Conservation (phyloP, 2,113 vertebrate species). For the Sarotherodon lohbergeri region DNA sequence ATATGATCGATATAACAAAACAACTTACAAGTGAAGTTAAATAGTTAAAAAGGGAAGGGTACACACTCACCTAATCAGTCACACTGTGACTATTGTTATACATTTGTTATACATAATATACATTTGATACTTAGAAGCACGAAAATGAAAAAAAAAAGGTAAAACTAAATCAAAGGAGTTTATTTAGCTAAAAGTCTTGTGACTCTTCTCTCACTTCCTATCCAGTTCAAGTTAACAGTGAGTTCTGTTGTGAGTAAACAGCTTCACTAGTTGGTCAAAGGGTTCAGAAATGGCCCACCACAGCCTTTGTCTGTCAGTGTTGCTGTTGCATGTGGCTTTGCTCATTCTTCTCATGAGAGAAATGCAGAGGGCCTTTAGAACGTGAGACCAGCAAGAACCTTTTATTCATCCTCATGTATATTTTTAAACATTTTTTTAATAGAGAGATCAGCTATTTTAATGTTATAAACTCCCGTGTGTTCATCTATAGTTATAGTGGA, state of each 20-base stretch:
- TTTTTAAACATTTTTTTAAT: background rate
- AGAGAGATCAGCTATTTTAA: background rate
- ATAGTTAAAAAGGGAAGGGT: background rate
- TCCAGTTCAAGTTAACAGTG: background rate
- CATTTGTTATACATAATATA: background rate
- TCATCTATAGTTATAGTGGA: background rate
- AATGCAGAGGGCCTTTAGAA: background rate
- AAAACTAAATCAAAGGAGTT: background rate
- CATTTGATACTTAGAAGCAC: background rate
- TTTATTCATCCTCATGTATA: background rate
- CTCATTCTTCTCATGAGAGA: background rate
- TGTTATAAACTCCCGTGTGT: fast-evolving
- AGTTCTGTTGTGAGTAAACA: background rate
- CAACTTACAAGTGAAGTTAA: background rate
- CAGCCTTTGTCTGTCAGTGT: background rate
- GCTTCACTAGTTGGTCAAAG: background rate
- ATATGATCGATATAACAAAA: background rate
- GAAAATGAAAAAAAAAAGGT: background rate
- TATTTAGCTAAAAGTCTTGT: background rate
- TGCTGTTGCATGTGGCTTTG: background rate
- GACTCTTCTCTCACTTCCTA: background rate
- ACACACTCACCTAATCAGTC: background rate
- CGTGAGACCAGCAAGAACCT: background rate
- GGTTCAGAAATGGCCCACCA: background rate
- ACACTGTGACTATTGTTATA: background rate